Conservation (phyloP, 2,113 vertebrate species). For the Columba janthina region DNA sequence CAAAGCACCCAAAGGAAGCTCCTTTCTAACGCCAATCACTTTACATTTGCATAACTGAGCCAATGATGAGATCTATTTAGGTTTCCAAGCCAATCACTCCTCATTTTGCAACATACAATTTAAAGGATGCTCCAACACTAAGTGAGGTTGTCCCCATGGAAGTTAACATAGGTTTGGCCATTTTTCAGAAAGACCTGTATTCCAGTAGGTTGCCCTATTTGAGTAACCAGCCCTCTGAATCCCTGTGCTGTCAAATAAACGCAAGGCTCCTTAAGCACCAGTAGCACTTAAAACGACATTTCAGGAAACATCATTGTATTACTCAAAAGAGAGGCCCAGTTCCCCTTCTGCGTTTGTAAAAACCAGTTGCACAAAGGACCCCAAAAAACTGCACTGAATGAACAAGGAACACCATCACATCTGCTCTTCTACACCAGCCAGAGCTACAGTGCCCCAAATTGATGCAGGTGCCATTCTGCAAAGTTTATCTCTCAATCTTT, state of each 20-base stretch:
- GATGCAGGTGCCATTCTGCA: not conserved
- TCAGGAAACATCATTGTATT: not conserved
- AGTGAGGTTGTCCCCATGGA: not conserved
- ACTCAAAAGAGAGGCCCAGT: not conserved
- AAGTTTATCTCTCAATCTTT: slow-evolving; percentile 31
- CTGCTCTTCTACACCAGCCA: not conserved
- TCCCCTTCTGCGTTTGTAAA: not conserved
- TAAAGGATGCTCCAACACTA: not conserved
- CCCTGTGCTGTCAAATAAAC: not conserved
- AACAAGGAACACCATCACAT: not conserved
- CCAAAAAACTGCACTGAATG: not conserved
- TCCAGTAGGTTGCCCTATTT: not conserved
- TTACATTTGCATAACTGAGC: not conserved
- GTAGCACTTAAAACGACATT: rapidly evolving
- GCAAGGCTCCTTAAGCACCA: not conserved
- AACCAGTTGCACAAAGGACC: not conserved
- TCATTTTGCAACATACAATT: not conserved
- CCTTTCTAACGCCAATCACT: rapidly evolving
- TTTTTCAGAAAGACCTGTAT: not conserved
- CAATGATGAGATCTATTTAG: not conserved
- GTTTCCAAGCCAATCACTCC: not conserved
- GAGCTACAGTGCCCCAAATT: not conserved
- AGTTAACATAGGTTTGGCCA: not conserved
- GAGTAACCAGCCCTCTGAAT: not conserved
- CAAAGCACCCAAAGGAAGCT: not conserved